Conservation (phyloP, 2,113 vertebrate species). For the Oceanodroma tethys region DNA sequence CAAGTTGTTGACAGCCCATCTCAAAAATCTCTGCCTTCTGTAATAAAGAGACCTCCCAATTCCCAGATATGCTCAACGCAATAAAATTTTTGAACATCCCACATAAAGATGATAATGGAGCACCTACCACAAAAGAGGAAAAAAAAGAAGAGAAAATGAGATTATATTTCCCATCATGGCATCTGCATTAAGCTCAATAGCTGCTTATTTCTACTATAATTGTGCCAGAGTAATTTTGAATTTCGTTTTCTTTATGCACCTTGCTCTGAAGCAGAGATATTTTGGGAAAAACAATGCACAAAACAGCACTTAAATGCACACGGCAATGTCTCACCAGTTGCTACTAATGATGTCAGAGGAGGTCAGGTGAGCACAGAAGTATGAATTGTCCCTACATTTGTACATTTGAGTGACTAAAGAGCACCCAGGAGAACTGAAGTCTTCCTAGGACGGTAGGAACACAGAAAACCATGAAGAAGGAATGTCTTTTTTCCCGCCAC, state of each 20-base stretch:
- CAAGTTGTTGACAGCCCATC: background rate
- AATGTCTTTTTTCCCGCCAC: background rate
- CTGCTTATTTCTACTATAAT: constrained; percentile 7
- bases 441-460: background rate
- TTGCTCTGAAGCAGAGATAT: background rate
- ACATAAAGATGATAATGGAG: background rate
- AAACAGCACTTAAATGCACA: background rate
- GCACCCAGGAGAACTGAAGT: background rate
- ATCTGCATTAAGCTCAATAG: constrained; percentile 13
- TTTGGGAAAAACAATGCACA: constrained; percentile 27
- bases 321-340: background rate
- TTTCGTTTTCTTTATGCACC: background rate
- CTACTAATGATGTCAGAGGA: background rate
- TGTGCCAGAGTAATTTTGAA: background rate
- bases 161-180: background rate
- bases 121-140: background rate
- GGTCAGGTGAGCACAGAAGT: background rate
- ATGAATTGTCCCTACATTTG: background rate
- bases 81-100: constrained; percentile 1
- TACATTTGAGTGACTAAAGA: background rate
- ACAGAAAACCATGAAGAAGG: background rate
- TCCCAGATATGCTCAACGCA: constrained; percentile 2
- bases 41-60: constrained; percentile 7
- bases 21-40: constrained; percentile 1
- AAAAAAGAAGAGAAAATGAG: background rate